Percentiles rank a stretch among this genome's conserved stretches.
These are phyloP conservation scores for Torymus aiolomorphi DNA, from an alignment of 2,888 invertebrate genomes.

Conservation along the genomic window DNA sequence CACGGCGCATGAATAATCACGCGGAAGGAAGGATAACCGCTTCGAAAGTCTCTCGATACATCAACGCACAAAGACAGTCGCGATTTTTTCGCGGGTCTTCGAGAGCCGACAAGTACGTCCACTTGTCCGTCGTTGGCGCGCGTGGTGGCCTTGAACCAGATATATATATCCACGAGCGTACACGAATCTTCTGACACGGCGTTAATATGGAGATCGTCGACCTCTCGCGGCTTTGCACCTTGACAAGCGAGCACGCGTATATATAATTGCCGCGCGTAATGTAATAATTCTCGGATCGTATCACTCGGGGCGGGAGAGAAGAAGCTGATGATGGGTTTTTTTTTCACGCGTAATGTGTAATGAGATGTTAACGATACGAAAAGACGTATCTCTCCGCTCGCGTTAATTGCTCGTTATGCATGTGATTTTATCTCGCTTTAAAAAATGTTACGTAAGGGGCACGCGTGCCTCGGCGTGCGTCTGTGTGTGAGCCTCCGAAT, in stretches of 20 bases:
- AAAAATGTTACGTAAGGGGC: too few species aligned
- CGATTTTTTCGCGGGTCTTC: conserved; percentile 56
- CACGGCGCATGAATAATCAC: conserved; percentile 33
- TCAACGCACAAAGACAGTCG: neutral
- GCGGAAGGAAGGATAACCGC: conserved; percentile 63
- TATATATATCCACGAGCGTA: conserved; percentile 34
- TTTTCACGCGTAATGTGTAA: too few species aligned
- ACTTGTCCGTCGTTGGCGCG: conserved; percentile 37
- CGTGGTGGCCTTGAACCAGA: conserved; percentile 61
- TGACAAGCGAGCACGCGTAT: too few species aligned
- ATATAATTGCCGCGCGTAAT: neutral
- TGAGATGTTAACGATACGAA: too few species aligned
- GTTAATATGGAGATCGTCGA: conserved; percentile 34
- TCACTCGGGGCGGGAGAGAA: too few species aligned
- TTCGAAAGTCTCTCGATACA: conserved; percentile 40
- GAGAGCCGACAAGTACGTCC: conserved; percentile 58
- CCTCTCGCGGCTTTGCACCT: conserved; percentile 2
- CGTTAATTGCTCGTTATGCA: too few species aligned
- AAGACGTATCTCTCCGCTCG: too few species aligned
- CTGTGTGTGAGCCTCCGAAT: too few species aligned
- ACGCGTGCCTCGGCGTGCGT: too few species aligned
- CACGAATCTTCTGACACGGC: conserved; percentile 29
- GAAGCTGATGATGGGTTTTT: too few species aligned
- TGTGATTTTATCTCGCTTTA: too few species aligned
- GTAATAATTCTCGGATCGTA: neutral